Base-by-base conservation (phyloP, 2,113 vertebrate species). In the Nothoprocta pentlandii region DNA sequence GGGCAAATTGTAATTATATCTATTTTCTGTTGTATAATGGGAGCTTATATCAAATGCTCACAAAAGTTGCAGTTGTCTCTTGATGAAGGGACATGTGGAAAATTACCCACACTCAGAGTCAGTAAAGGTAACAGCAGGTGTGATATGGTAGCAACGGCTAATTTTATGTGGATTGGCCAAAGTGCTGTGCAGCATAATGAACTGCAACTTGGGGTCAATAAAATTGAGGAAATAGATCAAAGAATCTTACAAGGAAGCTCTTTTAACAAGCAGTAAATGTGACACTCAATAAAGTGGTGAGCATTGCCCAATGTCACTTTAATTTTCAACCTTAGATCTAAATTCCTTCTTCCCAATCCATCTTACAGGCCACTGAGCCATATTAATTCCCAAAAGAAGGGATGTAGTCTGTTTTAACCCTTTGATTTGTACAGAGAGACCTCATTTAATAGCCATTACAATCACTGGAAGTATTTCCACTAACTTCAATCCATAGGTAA, bases 51-150 rank as follows among this genome's bases (percentile, higher is more conserved):
- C 47, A 68, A 53, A 83, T 84, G 46, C 66, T 84, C 21, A n/a
- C 58, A 94, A 89, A 95, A 69, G 84, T 92, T 36, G 7, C 22
- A 36, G 32, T 26, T 76, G 62, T 87, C 67, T 94, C 69, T 85
- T 93, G 66, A 47, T 81, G 66, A 84, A 26, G 32, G 32, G 61
- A 81, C n/a, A 79, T 42, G 42, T 86, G 68, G 88, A 85, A 92
- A 95, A 95, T 91, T 89, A 81, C 17, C 62, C 74, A 89, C 42
- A 75, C 77, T 93, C 56, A 71, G 84, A 59, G 25, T 63, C 54
- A 63, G 58, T 85, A 79, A 81, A 94, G 79, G 53, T 87, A 92
- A 87, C 70, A 71, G 91, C 58, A 15, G 81, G 74, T 77, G 39
- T 1, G 3, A 36, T 85, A 64, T 15, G 49, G 73, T 93, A 89